Conservation (phyloP, 2,888 invertebrate species). For the Megamerina dolium region DNA sequence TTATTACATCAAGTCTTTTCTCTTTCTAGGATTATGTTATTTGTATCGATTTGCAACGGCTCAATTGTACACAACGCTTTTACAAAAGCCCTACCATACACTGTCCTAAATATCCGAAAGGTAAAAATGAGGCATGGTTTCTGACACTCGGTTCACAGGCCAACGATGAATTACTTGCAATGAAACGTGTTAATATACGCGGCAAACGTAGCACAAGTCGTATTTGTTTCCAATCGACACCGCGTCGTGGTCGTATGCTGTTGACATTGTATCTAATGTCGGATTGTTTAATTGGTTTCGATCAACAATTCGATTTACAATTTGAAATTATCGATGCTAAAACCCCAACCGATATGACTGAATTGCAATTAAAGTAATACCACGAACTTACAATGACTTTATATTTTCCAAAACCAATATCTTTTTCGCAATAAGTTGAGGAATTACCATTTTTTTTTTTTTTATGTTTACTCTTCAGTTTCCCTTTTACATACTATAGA, state of each 20-base stretch:
- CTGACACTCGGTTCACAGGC: slow-evolving; percentile 71
- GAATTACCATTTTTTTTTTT: too few species aligned
- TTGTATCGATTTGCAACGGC: slow-evolving; percentile 53
- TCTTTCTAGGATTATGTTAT: slow-evolving; percentile 61
- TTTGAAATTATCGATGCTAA: slow-evolving; percentile 50
- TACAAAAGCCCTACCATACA: slow-evolving; percentile 55
- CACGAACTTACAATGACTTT: too few species aligned
- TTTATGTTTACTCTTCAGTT: too few species aligned
- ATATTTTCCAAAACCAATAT: too few species aligned
- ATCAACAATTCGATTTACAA: slow-evolving; percentile 74
- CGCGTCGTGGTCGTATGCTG: slow-evolving; percentile 64
- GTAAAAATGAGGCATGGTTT: slow-evolving; percentile 96
- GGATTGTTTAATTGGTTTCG: slow-evolving; percentile 87
- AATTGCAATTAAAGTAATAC: not conserved
- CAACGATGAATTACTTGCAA: slow-evolving; percentile 67
- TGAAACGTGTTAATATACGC: slow-evolving; percentile 66
- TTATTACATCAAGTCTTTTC: slow-evolving; percentile 3
- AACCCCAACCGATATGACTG: not conserved
- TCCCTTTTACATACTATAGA: too few species aligned
- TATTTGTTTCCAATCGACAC: slow-evolving; percentile 60
- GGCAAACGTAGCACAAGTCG: slow-evolving; percentile 52
- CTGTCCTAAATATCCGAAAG: slow-evolving; percentile 82
- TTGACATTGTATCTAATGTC: slow-evolving; percentile 82
- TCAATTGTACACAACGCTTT: slow-evolving; percentile 50
- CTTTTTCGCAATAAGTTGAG: too few species aligned